Base-by-base conservation (phyloP, 2,797 vertebrate genomes). In the Falco berigora region DNA sequence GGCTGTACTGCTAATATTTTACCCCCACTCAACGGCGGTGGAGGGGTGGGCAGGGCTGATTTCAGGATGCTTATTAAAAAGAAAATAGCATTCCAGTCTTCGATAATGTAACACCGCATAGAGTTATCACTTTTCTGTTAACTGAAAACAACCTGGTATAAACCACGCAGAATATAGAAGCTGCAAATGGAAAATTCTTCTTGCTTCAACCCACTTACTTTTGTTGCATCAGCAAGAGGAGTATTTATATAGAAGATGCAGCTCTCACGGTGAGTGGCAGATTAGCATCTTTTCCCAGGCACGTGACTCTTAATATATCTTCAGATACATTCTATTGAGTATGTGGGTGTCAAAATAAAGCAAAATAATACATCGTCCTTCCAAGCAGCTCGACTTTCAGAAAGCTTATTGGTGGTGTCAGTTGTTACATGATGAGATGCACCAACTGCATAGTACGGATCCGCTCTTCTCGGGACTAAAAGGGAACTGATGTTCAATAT, bases 291-390 rank as follows among this genome's bases (percentile, higher is more conserved):
- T 25, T 81, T 86, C 93, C 89, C 24, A 0, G 27, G 79, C 92
- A 76, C 32, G 47, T 61, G 94, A 30, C 63, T 90, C 77, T 68
- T 32, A 40, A 7, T 59, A 34, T 46, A 32, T 22, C 77, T 75
- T 56, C 79, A 46, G 16, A 16, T 72, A 58, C 10, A n/a, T 90
- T 77, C 62, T 9, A 0, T 7, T 5, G 85, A 61, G 76, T 38
- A 25, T 47, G 91, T 58, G 78, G 84, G 86, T 94, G 94, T 92
- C 92, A 92, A 92, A 96, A 88, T 58, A 88, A 84, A 91, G 78
- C 68, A 61, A 92, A 96, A 80, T 88, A 90, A 84, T 81, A 38
- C 79, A 9, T 12, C 44, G 66, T 20, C 55, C 76, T 86, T 86
- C 64, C 88, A 78, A 69, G 80, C 82, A 68, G 56, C 73, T 90